Evolutionary conservation across 2,888 invertebrate species (phyloP).

Genomic region (Glyphotaelius pellucidus): DNA sequence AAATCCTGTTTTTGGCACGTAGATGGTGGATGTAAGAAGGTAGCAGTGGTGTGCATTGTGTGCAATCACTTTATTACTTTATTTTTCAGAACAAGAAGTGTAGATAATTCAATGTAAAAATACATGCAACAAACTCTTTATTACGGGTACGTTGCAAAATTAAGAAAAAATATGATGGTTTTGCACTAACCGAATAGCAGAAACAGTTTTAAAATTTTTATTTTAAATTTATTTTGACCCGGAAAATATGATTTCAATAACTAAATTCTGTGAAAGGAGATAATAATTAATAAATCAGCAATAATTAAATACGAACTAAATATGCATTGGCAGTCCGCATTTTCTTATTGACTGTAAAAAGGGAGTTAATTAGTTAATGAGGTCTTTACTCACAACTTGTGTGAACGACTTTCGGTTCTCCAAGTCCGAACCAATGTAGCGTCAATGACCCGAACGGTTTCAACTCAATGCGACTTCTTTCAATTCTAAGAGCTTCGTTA

Average conservation of each 20-base stretch:
- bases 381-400: too few relatives aligned
- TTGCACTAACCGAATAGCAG: background rate
- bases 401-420: too few relatives aligned
- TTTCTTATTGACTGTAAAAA: too few relatives aligned
- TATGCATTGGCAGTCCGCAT: too few relatives aligned
- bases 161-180: background rate
- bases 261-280: background rate
- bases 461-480: too few relatives aligned
- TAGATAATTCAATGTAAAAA: background rate
- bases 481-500: too few relatives aligned
- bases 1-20: background rate
- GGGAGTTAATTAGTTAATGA: too few relatives aligned
- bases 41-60: background rate
- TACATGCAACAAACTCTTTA: background rate
- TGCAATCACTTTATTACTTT: background rate
- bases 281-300: too few relatives aligned
- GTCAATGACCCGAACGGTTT: too few relatives aligned
- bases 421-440: too few relatives aligned
- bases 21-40: background rate
- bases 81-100: too few relatives aligned
- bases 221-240: background rate
- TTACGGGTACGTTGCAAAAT: background rate
- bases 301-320: too few relatives aligned
- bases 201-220: background rate
- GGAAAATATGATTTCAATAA: background rate